Base-by-base conservation (phyloP, 2,113 vertebrate genomes). In the Aspidoscelis tigris region DNA sequence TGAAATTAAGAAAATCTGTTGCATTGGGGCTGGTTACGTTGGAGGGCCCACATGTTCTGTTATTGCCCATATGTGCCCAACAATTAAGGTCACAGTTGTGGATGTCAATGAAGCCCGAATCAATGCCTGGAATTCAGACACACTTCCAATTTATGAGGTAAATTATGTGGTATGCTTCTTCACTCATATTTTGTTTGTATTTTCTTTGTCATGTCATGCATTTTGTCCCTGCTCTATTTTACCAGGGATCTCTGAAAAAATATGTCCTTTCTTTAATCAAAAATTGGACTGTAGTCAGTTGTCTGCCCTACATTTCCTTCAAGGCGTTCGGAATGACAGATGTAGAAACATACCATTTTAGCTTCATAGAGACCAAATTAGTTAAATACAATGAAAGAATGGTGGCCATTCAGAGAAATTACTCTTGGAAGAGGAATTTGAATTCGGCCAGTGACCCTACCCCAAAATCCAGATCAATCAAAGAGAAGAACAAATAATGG, bases 121-220 rank as follows among this genome's bases (percentile, higher is more conserved):
- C 93, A 97, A 97, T 79, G 98, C 98, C n/a, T 99, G 98, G 98
- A 99, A 99, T 94, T 99, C 99, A 0, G 96, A 98, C 64, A 97
- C 95, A 0, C 97, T 99, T 85, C 99, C 99, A 1, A 99, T 99
- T 87, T 99, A 99, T 71, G 99, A 99, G 98, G 99, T 99, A 97
- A 82, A 1, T 2, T 81, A 85, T 85, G 26, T 24, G 18, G 2
- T 73, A 11, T 4, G 24, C 14, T 47, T 85, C 24, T 50, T 53
- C 14, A 8, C 22, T 65, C 0, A 1, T 1, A 61, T 7, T 5
- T 3, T 61, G 58, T 61, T 61, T 61, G 58, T 2, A n/a, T 21
- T 86, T 21, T 7, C 0, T 69, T 75, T 82, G 33, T 55, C 64
- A 1, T 43, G 2, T 5, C 0, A 0, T 10, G 10, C 11, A 26